phyloP scores from a whole-genome alignment of 2,113 vertebrate genomes.

The Psilopsiagon aymara region DNA sequence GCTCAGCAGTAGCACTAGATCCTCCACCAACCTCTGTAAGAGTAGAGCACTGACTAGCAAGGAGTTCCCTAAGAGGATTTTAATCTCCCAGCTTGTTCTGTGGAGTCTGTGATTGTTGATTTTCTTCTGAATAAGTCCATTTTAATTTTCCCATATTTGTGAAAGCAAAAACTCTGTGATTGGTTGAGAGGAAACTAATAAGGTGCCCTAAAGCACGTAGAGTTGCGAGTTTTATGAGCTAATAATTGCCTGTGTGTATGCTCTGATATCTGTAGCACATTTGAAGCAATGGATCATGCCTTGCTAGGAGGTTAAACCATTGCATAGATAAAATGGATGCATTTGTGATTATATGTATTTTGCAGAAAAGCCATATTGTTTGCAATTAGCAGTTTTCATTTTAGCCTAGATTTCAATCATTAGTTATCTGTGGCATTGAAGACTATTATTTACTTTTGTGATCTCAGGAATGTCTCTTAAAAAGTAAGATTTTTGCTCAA shows the following conservation, averaged over 20 bases:
- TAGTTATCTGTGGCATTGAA: background rate
- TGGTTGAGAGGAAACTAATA: background rate
- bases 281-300: background rate
- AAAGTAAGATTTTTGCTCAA: background rate
- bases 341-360: background rate
- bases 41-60: background rate
- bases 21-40: fast-evolving
- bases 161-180: background rate
- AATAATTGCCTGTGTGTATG: background rate
- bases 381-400: background rate
- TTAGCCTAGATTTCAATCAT: background rate
- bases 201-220: background rate
- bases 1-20: background rate
- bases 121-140: background rate
- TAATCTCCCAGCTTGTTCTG: background rate
- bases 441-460: background rate
- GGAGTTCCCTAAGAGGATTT: background rate
- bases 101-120: background rate
- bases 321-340: background rate
- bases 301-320: background rate
- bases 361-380: background rate
- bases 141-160: background rate
- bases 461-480: background rate
- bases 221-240: background rate
- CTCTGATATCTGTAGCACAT: background rate